A percentile compares a stretch with the other conserved stretches of the same genome.
Evolutionary conservation across 1,140 invertebrate species (phyloP).

Genomic region (Glomeris maerens): DNA sequence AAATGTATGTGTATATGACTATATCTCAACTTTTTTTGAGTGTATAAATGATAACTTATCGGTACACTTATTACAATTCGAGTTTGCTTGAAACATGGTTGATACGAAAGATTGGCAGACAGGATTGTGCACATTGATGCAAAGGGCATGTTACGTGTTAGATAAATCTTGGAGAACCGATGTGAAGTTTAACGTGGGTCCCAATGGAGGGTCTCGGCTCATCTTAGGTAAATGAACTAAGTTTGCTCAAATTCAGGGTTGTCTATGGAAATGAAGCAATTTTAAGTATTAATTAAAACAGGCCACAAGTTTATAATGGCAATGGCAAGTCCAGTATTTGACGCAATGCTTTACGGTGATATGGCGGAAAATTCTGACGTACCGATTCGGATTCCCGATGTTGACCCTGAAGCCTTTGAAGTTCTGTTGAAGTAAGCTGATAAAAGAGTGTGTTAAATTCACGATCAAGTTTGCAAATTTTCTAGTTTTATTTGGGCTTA

Average conservation of each 20-base stretch:
- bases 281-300: too few species aligned
- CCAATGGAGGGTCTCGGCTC: not conserved
- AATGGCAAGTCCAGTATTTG: constrained; percentile 69
- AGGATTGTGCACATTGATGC: not conserved
- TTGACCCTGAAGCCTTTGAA: constrained; percentile 68
- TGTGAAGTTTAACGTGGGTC: constrained; percentile 4
- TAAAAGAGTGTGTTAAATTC: too few species aligned
- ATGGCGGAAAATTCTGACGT: constrained; percentile 48
- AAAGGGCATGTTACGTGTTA: constrained; percentile 2
- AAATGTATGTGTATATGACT: too few species aligned
- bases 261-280: too few species aligned
- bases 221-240: constrained; percentile 7
- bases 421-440: constrained; percentile 48
- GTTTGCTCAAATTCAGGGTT: not conserved
- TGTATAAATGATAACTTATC: too few species aligned
- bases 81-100: too few species aligned
- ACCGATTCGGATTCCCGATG: constrained; percentile 60
- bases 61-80: too few species aligned
- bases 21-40: too few species aligned
- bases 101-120: constrained; percentile 10
- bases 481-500: not conserved
- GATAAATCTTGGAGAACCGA: constrained; percentile 4
- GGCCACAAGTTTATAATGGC: constrained; percentile 66
- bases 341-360: constrained; percentile 60
- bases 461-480: too few species aligned